phyloP scores from a whole-genome alignment of 1,140 invertebrate species.

The Drosophila kikkawai region DNA sequence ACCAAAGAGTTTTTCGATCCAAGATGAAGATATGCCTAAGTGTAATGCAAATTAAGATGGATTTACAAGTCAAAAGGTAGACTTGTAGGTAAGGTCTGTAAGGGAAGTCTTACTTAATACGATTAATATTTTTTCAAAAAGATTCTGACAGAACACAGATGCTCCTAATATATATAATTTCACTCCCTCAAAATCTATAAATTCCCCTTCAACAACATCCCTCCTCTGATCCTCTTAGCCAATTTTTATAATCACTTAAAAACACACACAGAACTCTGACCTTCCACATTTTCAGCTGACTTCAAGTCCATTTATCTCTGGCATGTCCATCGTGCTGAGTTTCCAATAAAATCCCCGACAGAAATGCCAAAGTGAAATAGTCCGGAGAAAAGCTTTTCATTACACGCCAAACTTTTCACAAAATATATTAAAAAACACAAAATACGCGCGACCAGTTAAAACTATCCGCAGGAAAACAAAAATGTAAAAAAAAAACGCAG shows the following conservation, averaged over 20 bases:
- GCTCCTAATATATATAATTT: background rate
- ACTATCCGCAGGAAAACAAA: slow-evolving; percentile 27
- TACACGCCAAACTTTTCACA: slow-evolving; percentile 51
- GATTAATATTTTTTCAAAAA: background rate
- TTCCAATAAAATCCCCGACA: slow-evolving; percentile 19
- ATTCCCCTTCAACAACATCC: background rate
- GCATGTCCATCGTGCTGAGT: slow-evolving; percentile 28
- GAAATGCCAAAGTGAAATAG: slow-evolving; percentile 46
- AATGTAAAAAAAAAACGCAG: background rate
- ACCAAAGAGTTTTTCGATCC: slow-evolving; percentile 14
- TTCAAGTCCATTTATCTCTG: slow-evolving; percentile 32
- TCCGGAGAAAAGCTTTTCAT: slow-evolving; percentile 44
- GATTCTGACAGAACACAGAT: background rate
- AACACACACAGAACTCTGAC: background rate
- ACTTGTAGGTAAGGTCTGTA: background rate
- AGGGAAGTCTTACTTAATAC: background rate
- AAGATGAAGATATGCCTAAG: slow-evolving; percentile 16
- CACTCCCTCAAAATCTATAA: background rate
- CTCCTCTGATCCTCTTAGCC: background rate
- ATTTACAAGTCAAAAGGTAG: slow-evolving; percentile 27
- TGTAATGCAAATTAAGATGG: slow-evolving; percentile 20
- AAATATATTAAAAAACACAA: slow-evolving; percentile 45
- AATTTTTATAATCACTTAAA: slow-evolving; percentile 12
- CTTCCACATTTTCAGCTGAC: slow-evolving; percentile 3
- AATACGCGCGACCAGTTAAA: slow-evolving; percentile 29